These are phyloP conservation scores for Rhagoletis pomonella DNA, from an alignment of 1,140 invertebrate genomes.

Conservation along the genomic window DNA sequence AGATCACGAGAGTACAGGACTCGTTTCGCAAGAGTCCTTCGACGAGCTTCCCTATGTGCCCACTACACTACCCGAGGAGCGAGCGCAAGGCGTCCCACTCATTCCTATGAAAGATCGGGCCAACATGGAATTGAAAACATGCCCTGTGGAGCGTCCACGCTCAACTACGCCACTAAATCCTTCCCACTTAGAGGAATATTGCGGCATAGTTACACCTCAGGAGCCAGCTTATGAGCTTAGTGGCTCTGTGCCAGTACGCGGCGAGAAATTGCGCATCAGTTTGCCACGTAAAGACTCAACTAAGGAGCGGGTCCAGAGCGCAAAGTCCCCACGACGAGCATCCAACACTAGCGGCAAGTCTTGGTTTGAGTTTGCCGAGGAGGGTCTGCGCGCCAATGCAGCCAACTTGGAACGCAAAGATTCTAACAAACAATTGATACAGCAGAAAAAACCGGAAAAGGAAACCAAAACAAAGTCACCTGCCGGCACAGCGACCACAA, in stretches of 20 bases:
- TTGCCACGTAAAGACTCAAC: conserved; percentile 79
- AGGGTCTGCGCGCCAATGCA: conserved; percentile 73
- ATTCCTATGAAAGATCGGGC: conserved; percentile 86
- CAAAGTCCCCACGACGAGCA: conserved; percentile 75
- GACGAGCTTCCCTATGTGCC: conserved; percentile 91
- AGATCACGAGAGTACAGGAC: conserved; percentile 82
- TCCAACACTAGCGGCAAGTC: conserved; percentile 75
- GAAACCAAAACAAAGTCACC: conserved; percentile 16
- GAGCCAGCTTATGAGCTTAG: conserved; percentile 52
- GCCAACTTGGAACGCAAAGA: conserved; percentile 69
- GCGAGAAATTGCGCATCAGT: conserved; percentile 82
- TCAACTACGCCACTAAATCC: conserved; percentile 89
- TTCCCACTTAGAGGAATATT: conserved; percentile 85
- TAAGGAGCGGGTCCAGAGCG: conserved; percentile 66
- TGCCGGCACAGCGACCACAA: conserved; percentile 8
- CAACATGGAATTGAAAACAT: conserved; percentile 82
- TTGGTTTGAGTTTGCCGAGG: conserved; percentile 81
- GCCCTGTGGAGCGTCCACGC: conserved; percentile 88
- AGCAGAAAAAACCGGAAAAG: neutral
- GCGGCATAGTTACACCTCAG: conserved; percentile 68
- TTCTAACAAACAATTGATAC: conserved; percentile 67
- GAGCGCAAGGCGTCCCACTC: conserved; percentile 86
- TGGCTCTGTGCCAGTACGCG: conserved; percentile 65
- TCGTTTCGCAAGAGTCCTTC: conserved; percentile 88
- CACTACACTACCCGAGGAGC: conserved; percentile 88